These are phyloP conservation scores for Rousettus leschenaultii DNA, from an alignment of 2,113 vertebrate genomes.

Conservation along the genomic window DNA sequence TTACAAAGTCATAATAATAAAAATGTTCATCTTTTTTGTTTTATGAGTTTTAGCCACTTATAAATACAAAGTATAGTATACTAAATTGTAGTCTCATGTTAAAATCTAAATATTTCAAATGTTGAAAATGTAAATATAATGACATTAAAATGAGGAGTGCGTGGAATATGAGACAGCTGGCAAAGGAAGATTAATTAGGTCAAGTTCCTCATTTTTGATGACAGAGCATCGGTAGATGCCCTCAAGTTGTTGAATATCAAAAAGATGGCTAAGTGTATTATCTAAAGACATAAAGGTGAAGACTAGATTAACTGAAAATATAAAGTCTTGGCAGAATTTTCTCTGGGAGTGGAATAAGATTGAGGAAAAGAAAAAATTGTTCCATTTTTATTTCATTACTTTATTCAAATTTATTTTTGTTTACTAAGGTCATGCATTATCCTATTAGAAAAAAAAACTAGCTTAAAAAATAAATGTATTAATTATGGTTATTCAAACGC, in stretches of 20 bases:
- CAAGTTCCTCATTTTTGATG: background rate
- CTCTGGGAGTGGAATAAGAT: background rate
- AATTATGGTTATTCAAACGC: background rate
- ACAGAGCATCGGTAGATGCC: background rate
- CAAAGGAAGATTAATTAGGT: background rate
- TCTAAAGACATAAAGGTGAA: background rate
- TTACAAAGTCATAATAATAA: background rate
- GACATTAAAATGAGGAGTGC: background rate
- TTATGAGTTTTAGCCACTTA: background rate
- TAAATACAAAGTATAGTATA: background rate
- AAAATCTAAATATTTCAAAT: background rate
- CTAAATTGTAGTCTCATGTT: background rate
- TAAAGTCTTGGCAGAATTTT: background rate
- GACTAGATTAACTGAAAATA: background rate
- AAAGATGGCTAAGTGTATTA: background rate
- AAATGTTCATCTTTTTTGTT: background rate
- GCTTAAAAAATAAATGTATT: background rate
- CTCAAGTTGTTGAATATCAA: background rate
- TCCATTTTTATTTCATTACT: background rate
- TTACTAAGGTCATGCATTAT: background rate
- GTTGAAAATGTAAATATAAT: background rate
- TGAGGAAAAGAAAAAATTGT: background rate
- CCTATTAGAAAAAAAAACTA: background rate
- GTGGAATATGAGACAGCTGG: background rate
- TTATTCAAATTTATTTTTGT: background rate